phyloP scores from a whole-genome alignment of 2,113 vertebrate genomes.

The Semnornis frantzii region DNA sequence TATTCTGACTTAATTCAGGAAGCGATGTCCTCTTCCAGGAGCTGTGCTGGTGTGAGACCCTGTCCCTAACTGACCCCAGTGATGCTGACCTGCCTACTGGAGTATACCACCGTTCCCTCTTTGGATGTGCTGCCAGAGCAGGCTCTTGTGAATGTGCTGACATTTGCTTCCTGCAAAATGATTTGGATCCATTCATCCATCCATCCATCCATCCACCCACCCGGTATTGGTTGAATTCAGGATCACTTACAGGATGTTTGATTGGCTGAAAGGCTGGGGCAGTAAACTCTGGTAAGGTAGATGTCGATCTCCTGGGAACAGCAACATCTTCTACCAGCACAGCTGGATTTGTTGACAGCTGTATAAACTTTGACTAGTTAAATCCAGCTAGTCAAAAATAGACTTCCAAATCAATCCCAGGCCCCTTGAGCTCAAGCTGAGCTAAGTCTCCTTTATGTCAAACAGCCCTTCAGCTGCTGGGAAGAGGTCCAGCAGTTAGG shows the following conservation, averaged over 20 bases:
- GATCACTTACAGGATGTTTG: neutral
- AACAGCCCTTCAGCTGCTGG: constrained; percentile 12
- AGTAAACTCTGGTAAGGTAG: neutral
- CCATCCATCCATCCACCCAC: neutral
- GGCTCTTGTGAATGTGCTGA: neutral
- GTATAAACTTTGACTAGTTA: constrained; percentile 42
- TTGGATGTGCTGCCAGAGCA: neutral
- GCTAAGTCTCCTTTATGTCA: neutral
- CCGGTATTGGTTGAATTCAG: neutral
- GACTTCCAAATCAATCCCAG: constrained; percentile 25
- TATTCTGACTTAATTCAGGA: neutral
- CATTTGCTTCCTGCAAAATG: neutral
- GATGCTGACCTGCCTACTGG: neutral
- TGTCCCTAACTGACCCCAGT: neutral
- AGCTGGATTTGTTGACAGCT: constrained; percentile 40
- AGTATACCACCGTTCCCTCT: neutral
- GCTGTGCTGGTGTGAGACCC: neutral
- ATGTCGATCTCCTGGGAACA: constrained; percentile 6
- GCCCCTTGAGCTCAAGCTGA: neutral
- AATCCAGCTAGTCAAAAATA: constrained; percentile 50
- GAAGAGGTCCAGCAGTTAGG: constrained; percentile 20
- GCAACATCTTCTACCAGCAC: constrained; percentile 12
- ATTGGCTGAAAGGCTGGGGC: neutral
- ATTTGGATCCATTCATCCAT: neutral
- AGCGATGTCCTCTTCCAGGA: neutral